Evolutionary conservation across 1,140 invertebrate species (phyloP), one percentile per base, ranked within the genome.

Genomic region (Leptoteleia sp.): DNA sequence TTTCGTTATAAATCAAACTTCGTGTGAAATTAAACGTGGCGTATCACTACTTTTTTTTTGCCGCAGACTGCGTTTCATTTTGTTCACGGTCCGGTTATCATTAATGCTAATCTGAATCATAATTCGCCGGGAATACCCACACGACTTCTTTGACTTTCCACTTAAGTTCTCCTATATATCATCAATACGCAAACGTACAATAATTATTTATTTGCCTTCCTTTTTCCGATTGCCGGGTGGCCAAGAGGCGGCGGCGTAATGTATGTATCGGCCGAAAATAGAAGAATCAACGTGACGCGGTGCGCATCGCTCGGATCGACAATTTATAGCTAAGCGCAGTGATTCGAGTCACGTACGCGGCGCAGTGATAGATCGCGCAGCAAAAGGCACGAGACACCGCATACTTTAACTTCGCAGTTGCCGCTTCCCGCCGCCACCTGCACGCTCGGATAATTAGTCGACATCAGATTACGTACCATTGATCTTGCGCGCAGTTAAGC

Each of bases 321-420:
- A 57, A 70, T 76, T 64, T 76, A 70, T 70, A 38, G 65, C 43
- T 29, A 54, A 67, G 42, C 17, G 47, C 64, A 33, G 35, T 22
- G 19, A 76, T 62, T 55, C 73, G 17, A 70, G 64, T 70, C 73
- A 76, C 73, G 73, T 76, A 54, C 48, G 45, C 42, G 27, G 42
- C 35, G 38, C 35, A 11, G 55, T 76, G 73, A 76, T 68, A 57
- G 64, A 76, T 76, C 43, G 73, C 17, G 13, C 31, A 7, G 55
- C 54, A 25, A 62, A 76, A 57, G 70, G 40, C 54, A 15, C 62
- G 37, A 75, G 62, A 47, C 61, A 67, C 38, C 54, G 27, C 72
- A 54, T 67, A 76, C 72, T 76, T 76, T 61, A 76, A 7, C 40
- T 40, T 47, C 12, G 40, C 47, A 62, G 48, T 62, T 65, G 40